Evolutionary conservation across 2,797 vertebrate species (phyloP).

Genomic region (Mus minutoides): DNA sequence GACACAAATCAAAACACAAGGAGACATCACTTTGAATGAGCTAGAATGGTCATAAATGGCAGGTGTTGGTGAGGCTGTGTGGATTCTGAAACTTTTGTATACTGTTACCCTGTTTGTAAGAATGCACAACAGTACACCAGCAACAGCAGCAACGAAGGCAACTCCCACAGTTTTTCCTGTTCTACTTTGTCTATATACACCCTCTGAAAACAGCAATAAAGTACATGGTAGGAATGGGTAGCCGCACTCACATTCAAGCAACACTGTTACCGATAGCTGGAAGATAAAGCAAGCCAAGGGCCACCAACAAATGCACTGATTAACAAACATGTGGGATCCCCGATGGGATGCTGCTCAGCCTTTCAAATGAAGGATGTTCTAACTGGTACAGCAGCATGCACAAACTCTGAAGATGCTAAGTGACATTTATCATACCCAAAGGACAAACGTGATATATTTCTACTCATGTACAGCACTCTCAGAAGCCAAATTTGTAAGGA

Average conservation of each 20-base stretch:
- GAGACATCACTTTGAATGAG: not conserved
- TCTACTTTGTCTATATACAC: not conserved
- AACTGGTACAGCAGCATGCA: not conserved
- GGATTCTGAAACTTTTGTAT: not conserved
- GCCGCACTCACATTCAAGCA: not conserved
- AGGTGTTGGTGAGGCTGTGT: not conserved
- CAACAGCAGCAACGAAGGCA: not conserved
- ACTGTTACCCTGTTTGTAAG: not conserved
- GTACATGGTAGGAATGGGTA: not conserved
- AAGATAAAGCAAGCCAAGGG: not conserved
- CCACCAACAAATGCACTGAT: not conserved
- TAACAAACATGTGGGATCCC: not conserved
- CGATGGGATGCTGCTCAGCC: not conserved
- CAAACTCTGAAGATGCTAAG: not conserved
- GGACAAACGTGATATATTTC: not conserved
- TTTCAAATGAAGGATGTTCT: constrained; percentile 25
- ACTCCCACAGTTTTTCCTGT: not conserved
- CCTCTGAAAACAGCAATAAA: not conserved
- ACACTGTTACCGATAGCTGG: not conserved
- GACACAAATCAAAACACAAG: constrained; percentile 39
- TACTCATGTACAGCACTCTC: not conserved
- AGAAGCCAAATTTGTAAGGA: not conserved
- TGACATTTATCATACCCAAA: constrained; percentile 32
- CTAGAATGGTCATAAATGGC: not conserved
- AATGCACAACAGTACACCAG: too few relatives aligned